Evolutionary conservation across 2,797 vertebrate species (phyloP).

Genomic region (Trachops cirrhosus): DNA sequence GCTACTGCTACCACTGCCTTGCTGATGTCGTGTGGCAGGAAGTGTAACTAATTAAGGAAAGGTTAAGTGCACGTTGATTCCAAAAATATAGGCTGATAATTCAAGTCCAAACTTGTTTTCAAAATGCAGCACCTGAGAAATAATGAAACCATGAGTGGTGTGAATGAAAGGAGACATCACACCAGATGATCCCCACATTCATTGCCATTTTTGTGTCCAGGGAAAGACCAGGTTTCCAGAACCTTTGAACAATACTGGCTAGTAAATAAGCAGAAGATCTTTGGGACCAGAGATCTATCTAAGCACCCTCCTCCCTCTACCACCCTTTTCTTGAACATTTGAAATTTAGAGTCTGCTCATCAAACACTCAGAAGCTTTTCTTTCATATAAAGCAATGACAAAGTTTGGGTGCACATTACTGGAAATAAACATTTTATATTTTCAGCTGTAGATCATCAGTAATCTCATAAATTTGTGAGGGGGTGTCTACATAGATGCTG

Average conservation of each 20-base stretch:
- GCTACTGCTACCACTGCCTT: not conserved
- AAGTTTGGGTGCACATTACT: not conserved
- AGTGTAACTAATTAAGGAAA: constrained; percentile 36
- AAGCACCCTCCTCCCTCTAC: not conserved
- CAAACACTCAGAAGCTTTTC: not conserved
- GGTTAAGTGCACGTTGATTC: constrained; percentile 59
- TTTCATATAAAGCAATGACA: not conserved
- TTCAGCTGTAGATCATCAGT: not conserved
- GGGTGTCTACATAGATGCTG: not conserved
- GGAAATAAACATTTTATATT: not conserved
- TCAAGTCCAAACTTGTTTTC: constrained; percentile 59
- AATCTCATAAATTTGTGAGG: not conserved
- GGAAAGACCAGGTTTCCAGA: not conserved
- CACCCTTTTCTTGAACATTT: not conserved
- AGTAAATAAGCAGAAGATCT: not conserved
- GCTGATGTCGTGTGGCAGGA: not conserved
- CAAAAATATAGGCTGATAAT: constrained; percentile 58
- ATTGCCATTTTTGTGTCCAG: not conserved
- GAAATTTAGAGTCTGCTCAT: not conserved
- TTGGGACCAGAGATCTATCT: not conserved
- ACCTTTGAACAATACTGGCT: not conserved
- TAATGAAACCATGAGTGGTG: constrained; percentile 10
- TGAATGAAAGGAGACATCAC: not conserved
- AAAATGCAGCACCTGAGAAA: constrained; percentile 39
- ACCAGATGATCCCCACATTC: not conserved